Base-by-base conservation (phyloP, 2,797 vertebrate species). In the Ambastaia sidthimunki region DNA sequence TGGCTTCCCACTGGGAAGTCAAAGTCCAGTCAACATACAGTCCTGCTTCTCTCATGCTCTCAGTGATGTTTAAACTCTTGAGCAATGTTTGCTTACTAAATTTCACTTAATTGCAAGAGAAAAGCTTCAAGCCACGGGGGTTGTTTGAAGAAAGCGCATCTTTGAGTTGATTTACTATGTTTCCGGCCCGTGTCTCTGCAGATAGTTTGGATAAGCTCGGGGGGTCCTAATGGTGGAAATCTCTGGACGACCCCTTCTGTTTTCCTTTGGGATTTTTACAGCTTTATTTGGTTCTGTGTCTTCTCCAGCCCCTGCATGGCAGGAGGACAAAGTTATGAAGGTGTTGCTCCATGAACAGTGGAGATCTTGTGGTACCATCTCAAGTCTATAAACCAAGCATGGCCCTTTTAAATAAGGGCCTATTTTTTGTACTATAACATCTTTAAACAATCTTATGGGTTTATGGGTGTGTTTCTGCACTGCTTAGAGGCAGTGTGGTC, bases 381-480 rank as follows among this genome's bases (percentile, higher is more conserved):
- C 78, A 28, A 73, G 34, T 23, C 5, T 3, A 16, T 48, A 55
- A 47, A 57, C 69, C 52, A n/a, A 19, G 50, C 50, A 44, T 63
- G 50, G 19, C 21, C 67, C 21, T 13, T 55, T 23, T 59, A 72
- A 74, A 75, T 84, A 82, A 86, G 82, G 80, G 78, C 74, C 78
- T 85, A 86, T 86, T 81, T 85, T 88, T 44, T 0, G 3, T 85
- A 70, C 82, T 83, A 70, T 84, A 87, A 86, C 86, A 87, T 89
- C 84, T 89, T 87, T 84, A 85, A 87, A 83, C 86, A 76, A 85
- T 87, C 82, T 84, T 86, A n/a, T n/a, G n/a, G n/a, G 86, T 87
- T 87, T 87, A 89, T 86, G 87, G 85, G 83, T 75, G 82, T 86
- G 85, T 85, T 83, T 79, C 83, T 84, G 69, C 59, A 78, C 52